These are phyloP conservation scores for Masticophis lateralis DNA, from an alignment of 2,797 vertebrate species.

Conservation along the genomic window DNA sequence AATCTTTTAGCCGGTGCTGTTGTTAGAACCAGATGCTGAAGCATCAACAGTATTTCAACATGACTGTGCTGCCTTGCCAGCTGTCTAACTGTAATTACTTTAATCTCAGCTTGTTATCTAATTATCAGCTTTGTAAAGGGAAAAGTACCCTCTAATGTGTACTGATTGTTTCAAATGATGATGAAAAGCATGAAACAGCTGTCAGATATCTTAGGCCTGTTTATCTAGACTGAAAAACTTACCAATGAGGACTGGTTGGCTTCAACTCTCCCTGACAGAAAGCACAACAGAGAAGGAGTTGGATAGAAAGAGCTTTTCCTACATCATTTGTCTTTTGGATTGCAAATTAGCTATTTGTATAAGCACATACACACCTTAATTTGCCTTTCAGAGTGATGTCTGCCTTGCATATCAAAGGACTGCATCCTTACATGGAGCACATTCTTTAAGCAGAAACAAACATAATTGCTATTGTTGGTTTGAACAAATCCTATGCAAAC, in stretches of 20 bases:
- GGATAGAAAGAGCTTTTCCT: not conserved
- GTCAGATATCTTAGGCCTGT: conserved; percentile 77
- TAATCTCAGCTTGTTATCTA: conserved; percentile 90
- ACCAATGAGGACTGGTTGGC: conserved; percentile 63
- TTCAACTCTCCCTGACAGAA: conserved; percentile 55
- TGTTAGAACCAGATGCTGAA: conserved; percentile 83
- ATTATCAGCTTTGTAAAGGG: conserved; percentile 89
- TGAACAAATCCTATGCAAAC: not conserved
- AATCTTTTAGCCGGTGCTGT: conserved; percentile 77
- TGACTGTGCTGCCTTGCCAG: conserved; percentile 79
- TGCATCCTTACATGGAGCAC: not conserved
- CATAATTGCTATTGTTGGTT: not conserved
- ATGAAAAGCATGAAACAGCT: conserved; percentile 82
- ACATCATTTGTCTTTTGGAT: conserved; percentile 57
- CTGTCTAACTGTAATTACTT: conserved; percentile 86
- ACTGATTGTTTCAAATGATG: conserved; percentile 83
- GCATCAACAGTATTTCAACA: conserved; percentile 81
- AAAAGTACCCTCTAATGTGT: conserved; percentile 83
- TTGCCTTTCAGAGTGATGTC: conserved; percentile 20
- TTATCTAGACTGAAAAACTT: conserved; percentile 70
- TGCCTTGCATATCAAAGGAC: not conserved
- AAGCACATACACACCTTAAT: conserved; percentile 32
- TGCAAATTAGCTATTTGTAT: conserved; percentile 51
- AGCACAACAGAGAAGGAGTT: conserved; percentile 30
- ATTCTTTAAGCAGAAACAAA: not conserved